Base-by-base conservation (phyloP, 92 coral and sea anemone species). In the Porites lobata region DNA sequence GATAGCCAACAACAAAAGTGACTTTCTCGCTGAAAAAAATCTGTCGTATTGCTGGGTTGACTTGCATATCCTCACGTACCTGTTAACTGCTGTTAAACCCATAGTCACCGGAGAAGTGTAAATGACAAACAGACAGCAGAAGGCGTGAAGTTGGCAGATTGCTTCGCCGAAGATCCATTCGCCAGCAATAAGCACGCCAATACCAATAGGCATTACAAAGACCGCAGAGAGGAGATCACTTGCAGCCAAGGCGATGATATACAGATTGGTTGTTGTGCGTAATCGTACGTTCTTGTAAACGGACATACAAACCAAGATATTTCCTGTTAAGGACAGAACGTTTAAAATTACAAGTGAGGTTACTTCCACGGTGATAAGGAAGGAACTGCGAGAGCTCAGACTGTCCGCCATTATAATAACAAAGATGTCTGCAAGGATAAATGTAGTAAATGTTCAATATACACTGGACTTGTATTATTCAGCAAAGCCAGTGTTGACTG, bases 231-330 rank as follows among this genome's bases (percentile, higher is more conserved):
- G 51, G 17, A 81, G 29, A 53, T 81, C 85, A 18, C 15, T 54
- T 38, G 50, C 24, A 3, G 85, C 85, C 58, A 81, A 11, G 9
- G 85, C 76, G 32, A 67, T 69, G 9, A 81, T 69, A 50, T 81
- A 81, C 6, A 81, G 19, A 43, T 81, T 81, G 18, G 85, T 81
- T 47, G 85, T 66, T 10, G 85, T 81, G 5, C 85, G 85, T 3
- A 81, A 77, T 7, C 75, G 73, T 21, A 12, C 50, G 77, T 81
- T 81, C 38, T 12, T n/a, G 64, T 67, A 81, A 51, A 81, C 85
- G 2, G 85, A 65, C 17, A 81, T 38, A 53, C 85, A 81, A 18
- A 81, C 85, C 59, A 81, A 21, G 1, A 50, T 64, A 63, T 81
- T 81, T 64, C 85, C 77, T 15, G 26, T 21, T 2, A 81, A 64